These are phyloP conservation scores for Aquatica leii DNA, from an alignment of 2,888 invertebrate species.

Conservation along the genomic window DNA sequence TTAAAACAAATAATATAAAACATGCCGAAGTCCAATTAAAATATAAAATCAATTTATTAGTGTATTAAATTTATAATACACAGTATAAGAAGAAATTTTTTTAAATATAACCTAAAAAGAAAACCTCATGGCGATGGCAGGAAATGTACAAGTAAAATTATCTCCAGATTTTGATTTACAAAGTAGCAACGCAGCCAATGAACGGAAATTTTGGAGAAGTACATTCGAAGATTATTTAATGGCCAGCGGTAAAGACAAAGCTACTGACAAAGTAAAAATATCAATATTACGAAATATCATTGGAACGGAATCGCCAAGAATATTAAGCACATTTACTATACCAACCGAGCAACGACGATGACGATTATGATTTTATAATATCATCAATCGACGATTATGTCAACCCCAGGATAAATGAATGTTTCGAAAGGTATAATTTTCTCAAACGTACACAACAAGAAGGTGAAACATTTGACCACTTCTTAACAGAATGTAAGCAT, in stretches of 20 bases:
- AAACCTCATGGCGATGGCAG: too few species aligned
- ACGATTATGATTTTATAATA: constrained; percentile 30
- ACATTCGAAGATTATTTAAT: not conserved
- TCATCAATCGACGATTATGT: constrained; percentile 37
- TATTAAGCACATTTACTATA: constrained; percentile 27
- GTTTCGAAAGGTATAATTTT: constrained; percentile 39
- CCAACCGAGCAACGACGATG: too few species aligned
- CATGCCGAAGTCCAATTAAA: too few species aligned
- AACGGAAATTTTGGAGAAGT: not conserved
- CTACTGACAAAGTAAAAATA: constrained; percentile 32
- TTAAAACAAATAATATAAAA: too few species aligned
- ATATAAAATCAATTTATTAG: too few species aligned
- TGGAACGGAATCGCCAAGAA: constrained; percentile 36
- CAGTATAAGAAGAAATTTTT: too few species aligned
- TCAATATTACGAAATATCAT: constrained; percentile 41
- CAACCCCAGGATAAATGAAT: constrained; percentile 43
- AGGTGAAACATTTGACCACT: too few species aligned
- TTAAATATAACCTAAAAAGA: too few species aligned
- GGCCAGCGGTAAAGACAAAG: constrained; percentile 36
- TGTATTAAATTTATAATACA: too few species aligned
- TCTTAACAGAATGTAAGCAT: constrained; percentile 32
- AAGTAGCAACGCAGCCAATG: not conserved
- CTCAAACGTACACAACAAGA: not conserved
- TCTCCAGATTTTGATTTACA: not conserved
- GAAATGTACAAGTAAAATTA: not conserved